A percentile compares a stretch with the other conserved stretches of the same genome.
phyloP scores from a whole-genome alignment of 2,113 vertebrate genomes.

The Dicrurus megarhynchus region DNA sequence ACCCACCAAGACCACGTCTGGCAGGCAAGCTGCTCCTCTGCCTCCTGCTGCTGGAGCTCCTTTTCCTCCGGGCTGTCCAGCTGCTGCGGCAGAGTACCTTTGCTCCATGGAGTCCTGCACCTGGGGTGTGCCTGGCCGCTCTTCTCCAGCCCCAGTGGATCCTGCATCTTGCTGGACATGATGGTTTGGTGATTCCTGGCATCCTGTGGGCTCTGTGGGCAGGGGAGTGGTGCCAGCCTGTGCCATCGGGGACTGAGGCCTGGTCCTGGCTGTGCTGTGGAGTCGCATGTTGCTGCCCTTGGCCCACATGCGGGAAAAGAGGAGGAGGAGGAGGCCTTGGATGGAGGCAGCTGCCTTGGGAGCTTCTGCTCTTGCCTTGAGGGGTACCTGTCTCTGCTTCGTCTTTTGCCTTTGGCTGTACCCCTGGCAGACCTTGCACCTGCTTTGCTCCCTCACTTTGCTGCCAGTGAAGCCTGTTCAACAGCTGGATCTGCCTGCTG shows the following conservation, averaged over 20 bases:
- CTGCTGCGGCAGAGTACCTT: background rate
- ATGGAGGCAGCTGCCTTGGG: background rate
- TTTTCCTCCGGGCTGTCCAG: background rate
- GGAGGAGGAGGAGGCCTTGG: background rate
- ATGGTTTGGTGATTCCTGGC: background rate
- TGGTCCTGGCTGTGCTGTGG: background rate
- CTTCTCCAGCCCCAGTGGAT: background rate
- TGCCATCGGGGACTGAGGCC: too few relatives aligned
- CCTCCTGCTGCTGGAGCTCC: background rate
- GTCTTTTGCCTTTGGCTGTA: background rate
- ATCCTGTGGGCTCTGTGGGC: background rate
- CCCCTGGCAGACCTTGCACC: accelerated
- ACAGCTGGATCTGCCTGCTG: background rate
- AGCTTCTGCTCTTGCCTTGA: background rate
- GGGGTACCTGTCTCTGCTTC: background rate
- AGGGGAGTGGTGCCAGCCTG: background rate
- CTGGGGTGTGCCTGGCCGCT: accelerated
- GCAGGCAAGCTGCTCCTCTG: background rate
- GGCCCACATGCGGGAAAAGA: accelerated
- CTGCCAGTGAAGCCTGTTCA: background rate
- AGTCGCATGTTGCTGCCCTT: background rate
- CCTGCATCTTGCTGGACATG: background rate
- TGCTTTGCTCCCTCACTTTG: accelerated
- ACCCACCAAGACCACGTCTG: background rate
- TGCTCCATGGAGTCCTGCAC: accelerated